Conservation (phyloP, 1,140 invertebrate species). For the Lordiphosa mommai region DNA sequence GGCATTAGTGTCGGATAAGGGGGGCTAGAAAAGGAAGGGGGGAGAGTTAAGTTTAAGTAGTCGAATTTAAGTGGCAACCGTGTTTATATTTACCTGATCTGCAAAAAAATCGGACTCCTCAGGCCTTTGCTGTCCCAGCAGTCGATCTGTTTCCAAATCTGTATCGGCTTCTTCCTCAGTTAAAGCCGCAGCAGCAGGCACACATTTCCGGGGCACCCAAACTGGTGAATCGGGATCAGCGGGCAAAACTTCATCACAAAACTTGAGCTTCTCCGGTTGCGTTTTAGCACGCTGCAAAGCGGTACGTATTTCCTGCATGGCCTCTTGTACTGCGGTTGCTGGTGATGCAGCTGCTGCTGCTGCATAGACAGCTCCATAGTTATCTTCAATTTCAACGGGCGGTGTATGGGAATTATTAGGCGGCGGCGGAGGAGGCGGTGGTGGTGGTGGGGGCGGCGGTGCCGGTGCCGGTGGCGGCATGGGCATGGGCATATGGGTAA, state of each 20-base stretch:
- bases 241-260: slow-evolving; percentile 68
- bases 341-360: slow-evolving; percentile 44
- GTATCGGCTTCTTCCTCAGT: slow-evolving; percentile 89
- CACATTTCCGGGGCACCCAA: slow-evolving; percentile 71
- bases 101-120: slow-evolving; percentile 94
- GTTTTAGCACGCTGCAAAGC: slow-evolving; percentile 86
- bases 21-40: slow-evolving; percentile 2
- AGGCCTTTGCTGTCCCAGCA: slow-evolving; percentile 92
- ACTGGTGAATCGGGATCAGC: slow-evolving; percentile 69
- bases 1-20: slow-evolving; percentile 50
- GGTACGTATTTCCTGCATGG: slow-evolving; percentile 90
- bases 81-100: no score
- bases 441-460: slow-evolving; percentile 14
- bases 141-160: slow-evolving; percentile 92
- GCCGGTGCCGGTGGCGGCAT: slow-evolving; percentile 10
- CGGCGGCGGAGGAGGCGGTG: slow-evolving; percentile 40
- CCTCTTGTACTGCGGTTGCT: slow-evolving; percentile 82
- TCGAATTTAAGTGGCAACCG: no score
- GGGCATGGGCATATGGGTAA: slow-evolving; percentile 36
- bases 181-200: neutral
- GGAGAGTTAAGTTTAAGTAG: no score
- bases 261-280: slow-evolving; percentile 75
- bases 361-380: slow-evolving; percentile 53
- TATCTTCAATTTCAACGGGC: slow-evolving; percentile 10
- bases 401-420: slow-evolving; percentile 21